Evolutionary conservation across 1,140 invertebrate species (phyloP).

Genomic region (Drosophila simulans): DNA sequence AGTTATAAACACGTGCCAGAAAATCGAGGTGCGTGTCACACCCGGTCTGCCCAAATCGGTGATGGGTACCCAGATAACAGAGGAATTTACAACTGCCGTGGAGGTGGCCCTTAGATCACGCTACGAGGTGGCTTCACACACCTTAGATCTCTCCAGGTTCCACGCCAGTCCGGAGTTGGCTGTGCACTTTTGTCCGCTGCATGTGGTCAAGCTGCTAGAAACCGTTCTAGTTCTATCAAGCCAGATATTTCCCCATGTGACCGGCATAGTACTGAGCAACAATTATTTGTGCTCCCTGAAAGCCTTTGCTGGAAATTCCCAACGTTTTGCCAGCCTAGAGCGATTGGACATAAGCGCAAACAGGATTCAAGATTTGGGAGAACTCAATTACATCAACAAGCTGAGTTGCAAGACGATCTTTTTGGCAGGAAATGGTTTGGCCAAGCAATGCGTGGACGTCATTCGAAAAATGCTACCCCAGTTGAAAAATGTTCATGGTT

Average conservation of each 20-base stretch:
- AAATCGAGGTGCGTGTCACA: conserved; percentile 15
- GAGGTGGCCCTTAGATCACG: conserved; percentile 13
- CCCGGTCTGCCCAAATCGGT: conserved; percentile 9
- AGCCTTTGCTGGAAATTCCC: conserved; percentile 10
- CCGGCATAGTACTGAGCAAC: conserved; percentile 23
- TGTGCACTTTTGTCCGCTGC: conserved; percentile 31
- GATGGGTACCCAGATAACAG: neutral
- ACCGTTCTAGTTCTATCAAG: conserved; percentile 2
- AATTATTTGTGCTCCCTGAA: conserved; percentile 46
- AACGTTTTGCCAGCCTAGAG: conserved; percentile 14
- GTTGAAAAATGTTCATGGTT: conserved; percentile 13
- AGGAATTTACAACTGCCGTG: neutral
- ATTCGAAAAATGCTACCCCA: conserved; percentile 26
- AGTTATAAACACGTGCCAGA: conserved; percentile 12
- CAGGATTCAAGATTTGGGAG: conserved; percentile 14
- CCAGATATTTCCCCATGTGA: neutral
- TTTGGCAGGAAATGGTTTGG: conserved; percentile 26
- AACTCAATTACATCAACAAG: conserved; percentile 20
- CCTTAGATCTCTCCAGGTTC: conserved; percentile 37
- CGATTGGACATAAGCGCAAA: conserved; percentile 48
- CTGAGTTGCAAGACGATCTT: conserved; percentile 12
- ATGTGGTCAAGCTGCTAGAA: conserved; percentile 19
- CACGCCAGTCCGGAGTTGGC: conserved; percentile 25
- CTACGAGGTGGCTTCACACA: conserved; percentile 11
- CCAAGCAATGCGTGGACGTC: conserved; percentile 4